Conservation (phyloP, 64 coral and sea anemone genomes). For the Hydrozoanthus tunicans region DNA sequence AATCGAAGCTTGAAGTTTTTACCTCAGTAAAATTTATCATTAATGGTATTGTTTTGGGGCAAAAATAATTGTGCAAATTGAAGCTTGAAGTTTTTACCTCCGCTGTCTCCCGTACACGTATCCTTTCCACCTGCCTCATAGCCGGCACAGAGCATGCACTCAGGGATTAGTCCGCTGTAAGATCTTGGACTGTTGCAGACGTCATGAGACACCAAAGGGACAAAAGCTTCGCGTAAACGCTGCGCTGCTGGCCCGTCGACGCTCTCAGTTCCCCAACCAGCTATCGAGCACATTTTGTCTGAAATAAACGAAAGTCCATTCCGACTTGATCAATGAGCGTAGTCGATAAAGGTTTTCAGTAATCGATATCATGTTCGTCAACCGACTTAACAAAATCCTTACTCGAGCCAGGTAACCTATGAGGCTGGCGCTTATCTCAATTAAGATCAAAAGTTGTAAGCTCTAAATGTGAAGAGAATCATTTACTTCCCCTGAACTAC, state of each 20-base stretch:
- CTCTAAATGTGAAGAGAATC: no score
- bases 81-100: constrained; percentile 56
- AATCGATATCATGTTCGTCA: no score
- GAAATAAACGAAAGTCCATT: not conserved
- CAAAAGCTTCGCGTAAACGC: constrained; percentile 65
- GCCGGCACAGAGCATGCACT: constrained; percentile 92
- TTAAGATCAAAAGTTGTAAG: no score
- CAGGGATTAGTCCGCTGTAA: constrained; percentile 81
- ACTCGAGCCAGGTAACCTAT: no score
- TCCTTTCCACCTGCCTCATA: constrained; percentile 87
- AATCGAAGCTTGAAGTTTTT: not conserved
- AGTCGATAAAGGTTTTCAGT: no score
- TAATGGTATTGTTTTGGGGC: not conserved
- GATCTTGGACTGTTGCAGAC: constrained; percentile 78
- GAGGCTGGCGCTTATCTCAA: no score
- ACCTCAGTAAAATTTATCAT: constrained; percentile 39
- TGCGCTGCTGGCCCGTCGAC: constrained; percentile 61
- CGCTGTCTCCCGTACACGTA: constrained; percentile 95
- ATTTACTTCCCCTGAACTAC: no score
- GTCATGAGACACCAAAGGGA: constrained; percentile 79
- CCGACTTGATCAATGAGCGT: not conserved
- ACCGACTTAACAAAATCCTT: no score
- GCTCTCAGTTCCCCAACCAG: constrained; percentile 90
- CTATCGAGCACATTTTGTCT: constrained; percentile 92
- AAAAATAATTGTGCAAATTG: not conserved